A percentile compares a stretch with the other conserved stretches of the same genome.
Conservation (phyloP, 2,888 invertebrate species). For the Drosophila anceps region DNA sequence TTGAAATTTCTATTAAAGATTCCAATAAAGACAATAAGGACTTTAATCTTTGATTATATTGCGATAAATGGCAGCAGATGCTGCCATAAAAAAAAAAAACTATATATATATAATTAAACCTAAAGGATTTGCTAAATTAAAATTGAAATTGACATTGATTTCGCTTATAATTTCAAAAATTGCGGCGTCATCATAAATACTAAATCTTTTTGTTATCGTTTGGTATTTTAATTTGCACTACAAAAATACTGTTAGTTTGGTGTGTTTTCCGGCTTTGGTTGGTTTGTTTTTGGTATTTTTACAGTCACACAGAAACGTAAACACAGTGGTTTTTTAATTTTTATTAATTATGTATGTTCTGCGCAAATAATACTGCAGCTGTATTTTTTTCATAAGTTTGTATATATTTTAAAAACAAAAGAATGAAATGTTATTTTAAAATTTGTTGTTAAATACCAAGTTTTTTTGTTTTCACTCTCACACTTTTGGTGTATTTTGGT, state of each 20-base stretch:
- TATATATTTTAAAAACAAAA: too few relatives aligned
- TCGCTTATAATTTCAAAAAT: neutral
- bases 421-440: neutral
- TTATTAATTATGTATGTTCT: neutral
- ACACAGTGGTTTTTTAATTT: neutral
- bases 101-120: too few relatives aligned
- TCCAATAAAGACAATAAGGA: slow-evolving; percentile 36
- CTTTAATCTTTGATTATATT: neutral
- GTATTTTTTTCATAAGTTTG: neutral
- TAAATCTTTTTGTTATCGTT: neutral
- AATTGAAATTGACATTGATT: neutral
- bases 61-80: neutral
- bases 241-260: neutral
- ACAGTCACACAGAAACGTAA: neutral
- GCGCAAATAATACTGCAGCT: neutral
- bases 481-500: neutral
- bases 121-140: neutral
- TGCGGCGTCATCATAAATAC: neutral
- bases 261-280: too few relatives aligned
- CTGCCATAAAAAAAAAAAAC: too few relatives aligned
- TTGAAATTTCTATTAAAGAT: slow-evolving; percentile 17
- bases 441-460: neutral
- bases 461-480: neutral
- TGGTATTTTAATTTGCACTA: neutral
- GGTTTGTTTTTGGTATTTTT: slow-evolving; percentile 1